phyloP scores from a whole-genome alignment of 2,888 invertebrate genomes.

The Drosophila fulvimacula region DNA sequence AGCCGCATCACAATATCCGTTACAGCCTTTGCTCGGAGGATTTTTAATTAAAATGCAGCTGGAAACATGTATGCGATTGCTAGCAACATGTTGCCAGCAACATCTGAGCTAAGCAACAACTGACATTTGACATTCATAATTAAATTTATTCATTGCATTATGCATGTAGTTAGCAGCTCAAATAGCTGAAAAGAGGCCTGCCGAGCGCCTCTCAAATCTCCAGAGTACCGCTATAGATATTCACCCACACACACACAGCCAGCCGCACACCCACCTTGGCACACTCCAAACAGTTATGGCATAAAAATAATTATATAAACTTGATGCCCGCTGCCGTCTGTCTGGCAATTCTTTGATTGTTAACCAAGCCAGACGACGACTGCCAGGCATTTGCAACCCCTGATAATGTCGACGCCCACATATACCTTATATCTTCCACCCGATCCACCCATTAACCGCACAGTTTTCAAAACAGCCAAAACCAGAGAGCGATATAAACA shows the following conservation, averaged over 20 bases:
- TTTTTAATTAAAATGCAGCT: constrained; percentile 71
- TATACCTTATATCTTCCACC: constrained; percentile 9
- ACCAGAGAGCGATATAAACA: constrained; percentile 73
- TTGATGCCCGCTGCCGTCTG: constrained; percentile 67
- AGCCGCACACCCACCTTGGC: constrained; percentile 30
- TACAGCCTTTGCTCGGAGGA: constrained; percentile 26
- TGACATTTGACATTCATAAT: constrained; percentile 45
- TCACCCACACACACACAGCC: constrained; percentile 20
- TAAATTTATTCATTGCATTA: constrained; percentile 71
- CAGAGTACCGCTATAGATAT: constrained; percentile 37
- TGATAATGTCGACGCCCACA: constrained; percentile 67
- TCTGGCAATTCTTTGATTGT: constrained; percentile 67
- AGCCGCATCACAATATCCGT: constrained; percentile 72
- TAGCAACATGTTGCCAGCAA: constrained; percentile 38
- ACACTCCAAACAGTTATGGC: constrained; percentile 55
- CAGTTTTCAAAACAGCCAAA: constrained; percentile 79
- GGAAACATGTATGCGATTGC: constrained; percentile 32
- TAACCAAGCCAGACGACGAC: constrained; percentile 31
- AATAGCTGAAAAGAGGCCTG: constrained; percentile 39
- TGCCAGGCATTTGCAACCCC: constrained; percentile 68
- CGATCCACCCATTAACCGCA: constrained; percentile 69
- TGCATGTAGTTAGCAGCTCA: constrained; percentile 57
- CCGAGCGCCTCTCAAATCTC: constrained; percentile 33
- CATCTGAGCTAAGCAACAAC: constrained; percentile 16
- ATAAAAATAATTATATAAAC: constrained; percentile 80